Evolutionary conservation across 2,113 vertebrate genomes (phyloP), one percentile per base, ranked within the genome.

Genomic region (Xiphophorus couchianus): DNA sequence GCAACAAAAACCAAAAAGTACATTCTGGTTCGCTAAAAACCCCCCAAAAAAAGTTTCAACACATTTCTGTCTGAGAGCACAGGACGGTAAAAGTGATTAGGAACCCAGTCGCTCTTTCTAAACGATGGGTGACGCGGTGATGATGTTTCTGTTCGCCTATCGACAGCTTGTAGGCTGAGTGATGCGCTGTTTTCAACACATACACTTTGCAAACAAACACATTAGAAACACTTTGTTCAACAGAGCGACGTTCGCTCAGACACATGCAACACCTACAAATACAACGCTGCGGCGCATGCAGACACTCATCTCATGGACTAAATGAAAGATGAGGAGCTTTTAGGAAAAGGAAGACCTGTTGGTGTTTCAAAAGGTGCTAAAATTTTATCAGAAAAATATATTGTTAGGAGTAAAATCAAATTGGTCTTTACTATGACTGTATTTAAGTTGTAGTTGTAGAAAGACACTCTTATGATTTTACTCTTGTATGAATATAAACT

Each of bases 401-500:
- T 95, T 92, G 93, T 94, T 93, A 93, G 94, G 85, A 94, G 89
- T 90, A 93, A 93, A 97, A 97, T 96, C 96, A 94, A 97, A 95
- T 95, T 96, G 92, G 96, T 99, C 96, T 97, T 97, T 97, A 97
- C 96, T 96, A 98, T 97, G 96, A 97, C 96, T 97, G 96, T 97
- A 96, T 97, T 98, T 97, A 96, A 96, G 97, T 97, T 92, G 96
- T 97, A 96, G 96, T 97, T 96, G 96, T 95, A 96, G 96, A 96
- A 96, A 97, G 96, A 96, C 96, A 97, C 96, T 98, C 96, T 98
- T 98, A 97, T 99, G 98, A 97, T 98, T 98, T 98, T 98, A 97
- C 96, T 98, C 97, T 98, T 97, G 96, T 98, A 98, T 97, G 97
- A 97, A 98, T 96, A 96, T 95, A 88, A 92, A 93, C 90, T 93